Evolutionary conservation across 1,140 invertebrate species (phyloP), one percentile per base, ranked within the genome.

Genomic region (Cephus cinctus): DNA sequence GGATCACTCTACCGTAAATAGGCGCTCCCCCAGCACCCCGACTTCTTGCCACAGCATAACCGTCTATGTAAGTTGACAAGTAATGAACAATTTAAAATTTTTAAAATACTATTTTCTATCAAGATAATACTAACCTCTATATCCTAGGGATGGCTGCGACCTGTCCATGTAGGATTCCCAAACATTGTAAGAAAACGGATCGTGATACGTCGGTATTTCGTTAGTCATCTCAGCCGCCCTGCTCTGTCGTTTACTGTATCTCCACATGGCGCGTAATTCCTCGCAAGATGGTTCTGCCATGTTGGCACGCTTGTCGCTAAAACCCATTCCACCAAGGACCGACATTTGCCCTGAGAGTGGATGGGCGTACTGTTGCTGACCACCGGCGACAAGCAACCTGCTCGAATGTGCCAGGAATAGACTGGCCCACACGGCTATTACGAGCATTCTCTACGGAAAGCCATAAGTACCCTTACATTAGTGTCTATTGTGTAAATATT

Each of bases 261-360:
- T 84, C 92, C 91, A 94, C 90, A 94, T 93, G 3, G 87, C 88
- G 39, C 90, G 84, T 21, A 94, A 78, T 71, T 93, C 87, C 44
- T 92, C 89, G 69, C 92, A 94, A 19, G 82, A 86, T 0, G 92
- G 92, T 61, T 94, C 92, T 11, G 65, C 63, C 47, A 68, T 65
- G 39, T 41, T 53, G 23, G 53, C 45, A n/a, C 43, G 54, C 34
- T 34, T 51, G 53, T 48, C 63, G 54, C 56, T 61, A 52, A 27
- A 51, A 1, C 27, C 45, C 20, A 64, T 54, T 41, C 65, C 61
- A 16, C 54, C 55, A 20, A 62, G 50, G 32, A 47, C 52, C 32
- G 56, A 52, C 21, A 56, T 54, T 23, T 61, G 61, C 22, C 56
- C 22, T 35, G 59, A 42, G 27, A 67, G 54, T 15, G 64, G 64